A percentile compares a stretch with the other conserved stretches of the same genome.
Evolutionary conservation across 2,888 invertebrate species (phyloP).

Genomic region (Malachius bipustulatus): DNA sequence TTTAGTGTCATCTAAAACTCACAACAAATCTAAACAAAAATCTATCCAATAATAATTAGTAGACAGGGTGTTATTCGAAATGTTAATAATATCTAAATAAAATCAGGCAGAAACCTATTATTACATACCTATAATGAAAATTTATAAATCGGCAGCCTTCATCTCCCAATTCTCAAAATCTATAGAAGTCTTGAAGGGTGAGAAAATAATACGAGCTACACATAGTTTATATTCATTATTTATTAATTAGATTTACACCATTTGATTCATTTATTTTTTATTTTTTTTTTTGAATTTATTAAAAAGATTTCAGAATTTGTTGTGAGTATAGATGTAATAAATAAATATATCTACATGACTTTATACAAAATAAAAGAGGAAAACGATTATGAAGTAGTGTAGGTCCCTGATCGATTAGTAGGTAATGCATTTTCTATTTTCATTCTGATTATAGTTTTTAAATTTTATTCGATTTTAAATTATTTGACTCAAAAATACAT

Average conservation of each 20-base stretch:
- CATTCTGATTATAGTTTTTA: too few species aligned
- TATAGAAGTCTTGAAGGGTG: conserved; percentile 9
- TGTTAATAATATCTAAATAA: conserved; percentile 13
- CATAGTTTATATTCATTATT: not conserved
- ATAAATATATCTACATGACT: conserved; percentile 39
- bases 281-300: conserved; percentile 28
- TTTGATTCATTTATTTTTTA: too few species aligned
- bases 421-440: conserved; percentile 1
- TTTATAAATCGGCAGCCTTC: conserved; percentile 12
- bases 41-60: conserved; percentile 21
- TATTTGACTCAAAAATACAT: too few species aligned
- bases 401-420: conserved; percentile 36
- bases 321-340: conserved; percentile 40
- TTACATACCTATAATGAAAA: conserved; percentile 24
- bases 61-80: conserved; percentile 23
- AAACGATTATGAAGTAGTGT: too few species aligned
- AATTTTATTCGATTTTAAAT: too few species aligned
- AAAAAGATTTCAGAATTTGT: conserved; percentile 34
- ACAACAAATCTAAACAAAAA: conserved; percentile 32
- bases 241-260: not conserved
- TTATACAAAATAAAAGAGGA: conserved; percentile 35
- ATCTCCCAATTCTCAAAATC: conserved; percentile 10
- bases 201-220: conserved; percentile 12
- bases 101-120: conserved; percentile 17
- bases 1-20: conserved; percentile 32